Evolutionary conservation across 2,888 invertebrate genomes (phyloP).

Genomic region (Tridacna gigas): DNA sequence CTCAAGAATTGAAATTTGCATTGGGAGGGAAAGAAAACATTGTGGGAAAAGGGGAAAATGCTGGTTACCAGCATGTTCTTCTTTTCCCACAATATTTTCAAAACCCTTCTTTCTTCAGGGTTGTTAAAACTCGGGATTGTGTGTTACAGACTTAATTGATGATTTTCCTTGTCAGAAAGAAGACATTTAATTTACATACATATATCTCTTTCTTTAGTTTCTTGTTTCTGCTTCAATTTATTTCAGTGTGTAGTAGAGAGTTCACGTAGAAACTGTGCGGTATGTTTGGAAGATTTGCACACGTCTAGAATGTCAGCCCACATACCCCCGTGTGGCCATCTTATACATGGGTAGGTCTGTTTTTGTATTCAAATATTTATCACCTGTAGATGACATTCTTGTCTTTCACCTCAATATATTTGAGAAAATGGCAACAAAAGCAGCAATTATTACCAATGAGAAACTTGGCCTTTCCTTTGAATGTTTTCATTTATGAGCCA

Average conservation of each 20-base stretch:
- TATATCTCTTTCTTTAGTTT: background rate
- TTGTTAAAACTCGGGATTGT: background rate
- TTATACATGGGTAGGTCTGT: constrained; percentile 89
- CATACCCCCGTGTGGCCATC: constrained; percentile 95
- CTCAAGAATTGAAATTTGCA: background rate
- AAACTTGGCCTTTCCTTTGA: too few relatives aligned
- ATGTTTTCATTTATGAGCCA: too few relatives aligned
- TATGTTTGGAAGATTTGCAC: constrained; percentile 95
- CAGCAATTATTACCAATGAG: too few relatives aligned
- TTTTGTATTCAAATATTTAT: background rate
- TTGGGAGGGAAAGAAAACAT: background rate
- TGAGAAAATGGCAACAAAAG: too few relatives aligned
- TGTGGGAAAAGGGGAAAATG: background rate
- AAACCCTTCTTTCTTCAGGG: background rate
- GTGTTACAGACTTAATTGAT: background rate
- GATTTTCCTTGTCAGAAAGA: background rate
- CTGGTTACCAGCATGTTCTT: background rate
- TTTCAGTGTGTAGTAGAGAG: constrained; percentile 94
- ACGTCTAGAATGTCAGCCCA: constrained; percentile 95
- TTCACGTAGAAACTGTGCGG: constrained; percentile 94
- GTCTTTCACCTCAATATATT: too few relatives aligned
- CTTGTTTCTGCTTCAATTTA: background rate
- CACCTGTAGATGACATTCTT: too few relatives aligned
- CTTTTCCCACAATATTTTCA: background rate
- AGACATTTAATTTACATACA: background rate